These are phyloP conservation scores for Ceryle rudis DNA, from an alignment of 2,797 vertebrate species.

Conservation along the genomic window DNA sequence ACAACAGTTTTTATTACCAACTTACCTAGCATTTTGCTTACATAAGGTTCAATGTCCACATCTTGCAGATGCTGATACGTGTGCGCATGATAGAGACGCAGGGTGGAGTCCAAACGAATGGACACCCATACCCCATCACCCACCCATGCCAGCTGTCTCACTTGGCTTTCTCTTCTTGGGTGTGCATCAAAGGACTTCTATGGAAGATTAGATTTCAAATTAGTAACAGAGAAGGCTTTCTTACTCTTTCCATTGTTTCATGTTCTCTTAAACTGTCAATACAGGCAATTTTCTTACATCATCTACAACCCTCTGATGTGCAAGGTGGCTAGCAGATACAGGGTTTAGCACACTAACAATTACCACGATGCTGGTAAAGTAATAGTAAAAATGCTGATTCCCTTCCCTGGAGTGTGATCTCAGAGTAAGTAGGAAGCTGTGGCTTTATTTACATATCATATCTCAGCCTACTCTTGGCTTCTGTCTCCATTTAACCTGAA, in stretches of 20 bases:
- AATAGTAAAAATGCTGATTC: not conserved
- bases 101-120: constrained; percentile 95
- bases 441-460: not conserved
- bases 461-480: not conserved
- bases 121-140: constrained; percentile 99
- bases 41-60: constrained; percentile 98
- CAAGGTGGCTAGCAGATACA: not conserved
- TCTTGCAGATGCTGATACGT: constrained; percentile 97
- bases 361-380: not conserved
- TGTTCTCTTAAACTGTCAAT: not conserved
- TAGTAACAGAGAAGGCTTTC: too few species aligned
- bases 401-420: not conserved
- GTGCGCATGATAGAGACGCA: constrained; percentile 95
- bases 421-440: not conserved
- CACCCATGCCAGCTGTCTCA: constrained; percentile 94
- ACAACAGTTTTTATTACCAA: not conserved
- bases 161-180: constrained; percentile 97
- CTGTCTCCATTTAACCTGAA: not conserved
- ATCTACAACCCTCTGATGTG: not conserved
- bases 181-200: constrained; percentile 98
- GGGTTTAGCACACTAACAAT: not conserved
- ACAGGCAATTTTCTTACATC: not conserved
- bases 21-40: constrained; percentile 99
- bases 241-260: too few species aligned
- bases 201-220: not conserved